Base-by-base conservation (phyloP, 2,113 vertebrate genomes). In the Hipposideros armiger region DNA sequence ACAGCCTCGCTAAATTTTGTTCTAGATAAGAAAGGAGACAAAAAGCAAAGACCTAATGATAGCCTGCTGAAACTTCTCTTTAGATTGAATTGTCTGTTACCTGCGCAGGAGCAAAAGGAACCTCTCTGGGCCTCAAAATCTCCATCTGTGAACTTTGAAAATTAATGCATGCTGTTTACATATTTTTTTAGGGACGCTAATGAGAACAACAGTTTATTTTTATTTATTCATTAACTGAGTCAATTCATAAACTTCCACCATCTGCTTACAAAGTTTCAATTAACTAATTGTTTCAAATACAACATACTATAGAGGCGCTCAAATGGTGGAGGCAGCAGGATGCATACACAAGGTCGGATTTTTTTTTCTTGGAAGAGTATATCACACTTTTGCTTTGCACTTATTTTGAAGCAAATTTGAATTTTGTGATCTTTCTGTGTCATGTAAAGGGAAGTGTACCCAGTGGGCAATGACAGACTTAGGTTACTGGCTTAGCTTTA, bases 221-320 rank as follows among this genome's bases (percentile, higher is more conserved):
- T 97, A 97, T 96, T 98, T 98, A 94, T 97, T 97, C 95, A 97
- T 97, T 97, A 97, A 96, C 97, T 96, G 96, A 92, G 88, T 93
- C 92, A 73, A 94, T 97, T 98, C 91, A 97, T 97, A 97, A 97
- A 96, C 93, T 96, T 94, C 73, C 5, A 24, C 96, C 97, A 97
- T 97, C 96, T 98, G 97, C 89, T 96, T 96, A 87, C 97, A 95
- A 97, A 96, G 90, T 91, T 89, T 97, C 91, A 96, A 94, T 95
- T 93, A 97, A 93, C 95, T 97, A 95, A 97, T 96, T 90, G 58
- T 89, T 95, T 96, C 78, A 96, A 87, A 40, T 87, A 83, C 87
- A 94, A 73, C 94, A 81, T 94, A 93, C 93, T 89, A 93, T 70
- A 84, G 47, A 91, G 89, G 90, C 50, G 80, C 28, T 67, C 62